Base-by-base conservation (phyloP, 2,797 vertebrate species). In the Gallinago stenura region DNA sequence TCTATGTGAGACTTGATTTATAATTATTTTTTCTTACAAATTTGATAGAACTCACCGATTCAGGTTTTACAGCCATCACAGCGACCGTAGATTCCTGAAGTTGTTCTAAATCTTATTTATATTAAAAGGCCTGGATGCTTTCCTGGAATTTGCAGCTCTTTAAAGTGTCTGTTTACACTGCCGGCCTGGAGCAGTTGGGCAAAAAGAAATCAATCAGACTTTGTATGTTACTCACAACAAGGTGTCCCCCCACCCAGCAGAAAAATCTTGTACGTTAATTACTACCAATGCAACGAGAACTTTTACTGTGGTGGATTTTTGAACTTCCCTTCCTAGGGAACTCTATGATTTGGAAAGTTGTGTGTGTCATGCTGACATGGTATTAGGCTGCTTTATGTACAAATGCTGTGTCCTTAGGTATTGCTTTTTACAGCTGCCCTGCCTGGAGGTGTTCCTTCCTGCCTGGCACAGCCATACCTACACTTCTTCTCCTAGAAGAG, bases 131-230 rank as follows among this genome's bases (percentile, higher is more conserved):
- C 33, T 50, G 54, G 26, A 15, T 70, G 24, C 18, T 68, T 15
- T 88, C 25, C 31, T 58, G 73, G 73, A 25, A 16, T 41, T 60
- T 45, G 56, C 61, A 51, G 25, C 28, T 30, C 68, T 45, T 50
- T 17, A 5, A 12, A 43, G 54, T 10, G 54, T 8, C 45, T 45
- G 9, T 50, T 87, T 3, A 4, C 31, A 3, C 54, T 71, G 41
- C 50, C 53, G 48, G 33, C 45, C 39, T 21, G 46, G 50, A 80
- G 57, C 45, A 41, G 12, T 2, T 5, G 33, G 30, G 56, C 9
- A 15, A 15, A 31, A 57, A 25, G 26, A 7, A 9, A 30, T 28
- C 12, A 19, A 28, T 2, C 0, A 0, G 43, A 9, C 30, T 20
- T 1, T 9, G 12, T 15, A 2, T 26, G 60, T 62, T n/a, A 25